Percentiles rank a stretch among this genome's conserved stretches.
Conservation (phyloP, 2,888 invertebrate species). For the Nephrotoma flavescens region DNA sequence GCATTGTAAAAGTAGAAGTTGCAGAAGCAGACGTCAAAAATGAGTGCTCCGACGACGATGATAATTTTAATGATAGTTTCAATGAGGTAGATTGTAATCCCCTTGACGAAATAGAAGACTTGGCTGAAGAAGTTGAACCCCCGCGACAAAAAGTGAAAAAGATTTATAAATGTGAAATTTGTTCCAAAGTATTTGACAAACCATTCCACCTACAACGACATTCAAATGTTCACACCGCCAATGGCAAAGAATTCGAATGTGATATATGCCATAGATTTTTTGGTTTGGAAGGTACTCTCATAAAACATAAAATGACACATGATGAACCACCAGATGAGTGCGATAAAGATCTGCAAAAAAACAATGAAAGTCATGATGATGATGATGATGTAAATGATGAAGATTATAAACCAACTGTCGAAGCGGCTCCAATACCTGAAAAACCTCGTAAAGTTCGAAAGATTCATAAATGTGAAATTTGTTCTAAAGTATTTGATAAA, state of each 20-base stretch:
- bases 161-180: constrained; percentile 27
- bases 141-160: constrained; percentile 6
- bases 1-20: constrained; percentile 10
- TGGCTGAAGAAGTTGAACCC: background rate
- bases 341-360: background rate
- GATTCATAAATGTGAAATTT: background rate
- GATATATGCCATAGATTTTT: constrained; percentile 12
- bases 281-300: background rate
- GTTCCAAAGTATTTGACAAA: constrained; percentile 34
- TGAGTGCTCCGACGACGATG: constrained; percentile 10
- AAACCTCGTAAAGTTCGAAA: background rate
- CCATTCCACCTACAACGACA: constrained; percentile 30
- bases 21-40: constrained; percentile 11
- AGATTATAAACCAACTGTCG: background rate
- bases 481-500: constrained; percentile 30
- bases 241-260: constrained; percentile 20
- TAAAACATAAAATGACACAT: background rate
- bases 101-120: background rate
- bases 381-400: background rate
- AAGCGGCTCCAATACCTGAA: background rate
- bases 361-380: background rate
- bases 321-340: background rate
- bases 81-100: background rate
- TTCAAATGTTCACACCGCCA: constrained; percentile 16
- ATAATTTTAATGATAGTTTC: constrained; percentile 7